These are phyloP conservation scores for Ctenoplectra terminalis DNA, from an alignment of 1,140 invertebrate genomes.

Conservation along the genomic window DNA sequence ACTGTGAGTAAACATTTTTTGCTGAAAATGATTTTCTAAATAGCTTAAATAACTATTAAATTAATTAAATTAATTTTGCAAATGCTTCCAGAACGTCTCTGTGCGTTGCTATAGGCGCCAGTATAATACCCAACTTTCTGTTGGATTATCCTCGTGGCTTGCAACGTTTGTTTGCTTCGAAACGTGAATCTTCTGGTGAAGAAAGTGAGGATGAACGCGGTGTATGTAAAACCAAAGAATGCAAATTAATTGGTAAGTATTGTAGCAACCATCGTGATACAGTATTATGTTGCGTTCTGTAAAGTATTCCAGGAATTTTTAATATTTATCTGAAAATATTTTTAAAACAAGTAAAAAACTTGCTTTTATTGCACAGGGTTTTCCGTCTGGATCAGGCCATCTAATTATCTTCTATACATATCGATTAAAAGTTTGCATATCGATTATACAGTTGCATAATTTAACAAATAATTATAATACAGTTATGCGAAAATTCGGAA, in stretches of 20 bases:
- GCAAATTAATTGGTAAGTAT: conserved; percentile 49
- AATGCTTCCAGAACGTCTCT: conserved; percentile 23
- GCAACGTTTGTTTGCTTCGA: conserved; percentile 21
- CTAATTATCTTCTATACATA: background rate
- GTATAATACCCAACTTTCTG: background rate
- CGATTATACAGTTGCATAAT: too few species aligned
- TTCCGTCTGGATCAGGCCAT: too few species aligned
- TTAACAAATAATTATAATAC: too few species aligned
- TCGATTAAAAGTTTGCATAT: background rate
- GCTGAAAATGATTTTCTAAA: background rate
- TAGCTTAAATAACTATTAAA: too few species aligned
- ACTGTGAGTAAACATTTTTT: conserved; percentile 10
- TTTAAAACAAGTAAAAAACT: too few species aligned
- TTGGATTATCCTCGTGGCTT: conserved; percentile 3
- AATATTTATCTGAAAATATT: background rate
- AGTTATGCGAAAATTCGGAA: too few species aligned
- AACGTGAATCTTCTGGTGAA: background rate
- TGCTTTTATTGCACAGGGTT: too few species aligned
- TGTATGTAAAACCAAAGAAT: conserved; percentile 38
- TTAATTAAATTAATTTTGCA: background rate
- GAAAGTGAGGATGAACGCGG: background rate
- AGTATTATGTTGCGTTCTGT: too few species aligned
- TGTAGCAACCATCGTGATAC: too few species aligned
- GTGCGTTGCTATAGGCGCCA: conserved; percentile 2
- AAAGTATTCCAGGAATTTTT: background rate